A percentile compares a stretch with the other conserved stretches of the same genome.
phyloP scores from a whole-genome alignment of 2,797 vertebrate genomes.

The Ceyx erithaca region DNA sequence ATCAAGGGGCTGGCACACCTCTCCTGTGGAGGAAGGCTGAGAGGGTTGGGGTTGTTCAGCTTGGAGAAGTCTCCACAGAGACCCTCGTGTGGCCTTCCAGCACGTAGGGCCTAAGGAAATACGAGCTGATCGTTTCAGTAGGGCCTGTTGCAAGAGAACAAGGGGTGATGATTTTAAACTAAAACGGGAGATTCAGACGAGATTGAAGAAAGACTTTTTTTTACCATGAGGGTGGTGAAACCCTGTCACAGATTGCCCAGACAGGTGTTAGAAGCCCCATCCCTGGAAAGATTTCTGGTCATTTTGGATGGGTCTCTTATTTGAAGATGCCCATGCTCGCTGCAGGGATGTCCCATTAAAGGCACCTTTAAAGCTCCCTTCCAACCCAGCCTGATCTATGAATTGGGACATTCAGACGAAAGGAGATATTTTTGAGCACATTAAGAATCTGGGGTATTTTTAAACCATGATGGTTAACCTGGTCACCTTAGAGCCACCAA shows the following conservation, averaged over 20 bases:
- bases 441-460: neutral
- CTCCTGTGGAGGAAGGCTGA: neutral
- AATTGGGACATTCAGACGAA: neutral
- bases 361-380: no score
- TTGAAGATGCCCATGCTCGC: no score
- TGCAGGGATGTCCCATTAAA: no score
- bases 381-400: no score
- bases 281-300: no score
- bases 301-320: no score
- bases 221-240: neutral
- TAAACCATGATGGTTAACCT: neutral
- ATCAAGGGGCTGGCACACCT: neutral
- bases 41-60: neutral
- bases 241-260: neutral
- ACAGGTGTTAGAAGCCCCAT: no score
- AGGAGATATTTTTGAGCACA: neutral
- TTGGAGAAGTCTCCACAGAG: neutral
- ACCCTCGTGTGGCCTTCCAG: neutral
- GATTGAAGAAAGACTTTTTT: neutral
- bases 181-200: neutral
- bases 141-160: neutral
- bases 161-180: neutral
- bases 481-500: neutral
- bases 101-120: neutral
- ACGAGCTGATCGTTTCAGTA: neutral